Base-by-base conservation (phyloP, 2,113 vertebrate genomes). In the Anser brachyrhynchus region DNA sequence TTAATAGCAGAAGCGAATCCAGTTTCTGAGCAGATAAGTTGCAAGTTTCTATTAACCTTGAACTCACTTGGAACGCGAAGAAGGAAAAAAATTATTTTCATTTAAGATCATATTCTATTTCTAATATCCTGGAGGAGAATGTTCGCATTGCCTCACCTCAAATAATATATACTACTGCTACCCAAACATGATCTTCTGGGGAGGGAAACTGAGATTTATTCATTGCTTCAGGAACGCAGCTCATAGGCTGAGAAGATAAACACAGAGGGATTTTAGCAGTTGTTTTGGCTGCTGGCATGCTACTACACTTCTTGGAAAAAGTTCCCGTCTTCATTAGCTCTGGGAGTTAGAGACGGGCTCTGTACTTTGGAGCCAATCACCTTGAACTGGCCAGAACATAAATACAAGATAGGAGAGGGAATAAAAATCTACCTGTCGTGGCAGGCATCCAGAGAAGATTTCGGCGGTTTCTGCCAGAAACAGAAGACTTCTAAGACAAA, bases 21-120 rank as follows among this genome's bases (percentile, higher is more conserved):
- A 84, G 67, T 92, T 96, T 80, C 82, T 87, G 83, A 81, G 37
- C 54, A 89, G 23, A 70, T 83, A 44, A 57, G 11, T 35, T 91
- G 43, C 58, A 92, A 91, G 6, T 87, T 96, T 82, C 54, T 80
- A 1, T 91, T 95, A 55, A 80, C 41, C 46, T 93, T 94, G 58
- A 91, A 87, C 28, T 79, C 13, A 10, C 20, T 73, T 90, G 67
- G 41, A 94, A 95, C 0, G 0, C 29, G 59, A 88, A 89, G 55
- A 77, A 94, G 66, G 29, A 33, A 55, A 77, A 71, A 55, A 66
- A 66, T 6, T 7, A 26, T 14, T 64, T 92, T 80, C 5, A 13
- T 64, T 62, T 84, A n/a, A 77, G 92, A 55, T 57, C 59, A 22
- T 81, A 91, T 93, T 92, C 35, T 82, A 1, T 46, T 91, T 91